Conservation (phyloP, 2,888 invertebrate species). For the Augiades crinisus region DNA sequence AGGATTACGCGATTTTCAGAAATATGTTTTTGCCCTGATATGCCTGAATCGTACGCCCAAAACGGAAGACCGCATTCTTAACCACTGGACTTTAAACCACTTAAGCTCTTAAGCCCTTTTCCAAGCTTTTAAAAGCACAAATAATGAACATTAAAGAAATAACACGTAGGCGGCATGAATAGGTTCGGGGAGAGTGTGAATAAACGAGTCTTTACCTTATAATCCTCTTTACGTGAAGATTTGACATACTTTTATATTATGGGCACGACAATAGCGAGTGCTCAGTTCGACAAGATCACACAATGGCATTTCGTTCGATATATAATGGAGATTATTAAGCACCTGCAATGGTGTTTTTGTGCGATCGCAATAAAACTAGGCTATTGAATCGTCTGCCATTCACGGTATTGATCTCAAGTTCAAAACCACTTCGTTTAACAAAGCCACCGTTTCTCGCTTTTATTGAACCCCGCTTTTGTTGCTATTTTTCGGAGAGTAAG, state of each 20-base stretch:
- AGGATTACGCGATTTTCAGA: too few species aligned
- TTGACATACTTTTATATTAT: slow-evolving; percentile 2
- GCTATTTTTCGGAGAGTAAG: background rate
- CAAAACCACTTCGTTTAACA: slow-evolving; percentile 25
- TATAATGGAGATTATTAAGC: slow-evolving; percentile 4
- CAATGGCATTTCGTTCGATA: slow-evolving; percentile 13
- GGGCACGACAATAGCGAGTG: slow-evolving; percentile 8
- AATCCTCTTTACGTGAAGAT: slow-evolving; percentile 17
- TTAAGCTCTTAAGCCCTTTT: too few species aligned
- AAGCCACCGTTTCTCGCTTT: slow-evolving; percentile 7
- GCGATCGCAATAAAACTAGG: slow-evolving; percentile 27
- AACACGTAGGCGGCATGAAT: slow-evolving; percentile 7
- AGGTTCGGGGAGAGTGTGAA: slow-evolving; percentile 1
- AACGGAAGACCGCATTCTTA: too few species aligned
- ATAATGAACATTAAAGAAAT: slow-evolving; percentile 3
- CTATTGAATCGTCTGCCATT: slow-evolving; percentile 32
- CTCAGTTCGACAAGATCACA: slow-evolving; percentile 6
- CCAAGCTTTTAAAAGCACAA: slow-evolving; percentile 1
- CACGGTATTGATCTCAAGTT: slow-evolving; percentile 44
- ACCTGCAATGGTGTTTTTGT: slow-evolving; percentile 11
- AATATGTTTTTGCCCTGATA: too few species aligned
- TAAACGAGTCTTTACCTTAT: slow-evolving; percentile 9
- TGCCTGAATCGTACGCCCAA: too few species aligned
- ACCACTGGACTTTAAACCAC: too few species aligned
- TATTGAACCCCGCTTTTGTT: slow-evolving; percentile 2